A percentile compares a stretch with the other conserved stretches of the same genome.
These are phyloP conservation scores for Patiria miniata DNA, from an alignment of 35 echinoderm and acorn worm species.

Conservation along the genomic window DNA sequence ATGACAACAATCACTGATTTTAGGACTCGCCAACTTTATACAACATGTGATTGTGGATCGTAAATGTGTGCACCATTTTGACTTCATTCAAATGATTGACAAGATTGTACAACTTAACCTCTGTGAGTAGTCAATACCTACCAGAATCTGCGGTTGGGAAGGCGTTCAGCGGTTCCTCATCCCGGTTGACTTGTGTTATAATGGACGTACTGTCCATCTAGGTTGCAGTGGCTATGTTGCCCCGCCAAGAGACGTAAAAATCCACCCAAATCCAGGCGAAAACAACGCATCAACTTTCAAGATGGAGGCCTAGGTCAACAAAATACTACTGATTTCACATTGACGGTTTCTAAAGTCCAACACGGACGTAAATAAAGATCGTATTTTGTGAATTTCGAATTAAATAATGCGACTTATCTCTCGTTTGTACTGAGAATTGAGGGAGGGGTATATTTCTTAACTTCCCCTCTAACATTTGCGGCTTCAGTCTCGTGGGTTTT, in stretches of 20 bases:
- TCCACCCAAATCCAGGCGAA: slow-evolving; percentile 25
- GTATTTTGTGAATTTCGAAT: neutral
- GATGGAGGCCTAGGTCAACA: slow-evolving; percentile 54
- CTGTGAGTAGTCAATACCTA: slow-evolving; percentile 56
- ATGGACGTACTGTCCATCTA: slow-evolving; percentile 99
- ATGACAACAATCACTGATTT: too few relatives aligned
- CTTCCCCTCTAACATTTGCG: neutral
- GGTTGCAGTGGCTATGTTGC: slow-evolving; percentile 31
- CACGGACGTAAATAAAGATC: slow-evolving; percentile 27
- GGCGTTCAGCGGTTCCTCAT: slow-evolving; percentile 98
- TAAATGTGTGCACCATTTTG: too few relatives aligned
- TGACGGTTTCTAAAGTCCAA: slow-evolving; percentile 30
- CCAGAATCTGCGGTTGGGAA: slow-evolving; percentile 96
- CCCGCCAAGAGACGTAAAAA: slow-evolving; percentile 22
- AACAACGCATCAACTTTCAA: slow-evolving; percentile 37
- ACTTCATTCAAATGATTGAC: too few relatives aligned
- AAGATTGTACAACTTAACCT: too few relatives aligned
- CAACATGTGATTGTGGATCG: too few relatives aligned
- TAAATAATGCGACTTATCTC: neutral
- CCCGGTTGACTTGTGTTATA: slow-evolving; percentile 99
- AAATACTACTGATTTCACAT: slow-evolving; percentile 41
- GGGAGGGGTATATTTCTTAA: neutral
- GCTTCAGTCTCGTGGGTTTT: neutral
- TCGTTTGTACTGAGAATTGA: neutral
- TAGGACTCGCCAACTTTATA: too few relatives aligned